Conservation (phyloP, 1,140 invertebrate genomes). For the Oryzaephilus surinamensis region DNA sequence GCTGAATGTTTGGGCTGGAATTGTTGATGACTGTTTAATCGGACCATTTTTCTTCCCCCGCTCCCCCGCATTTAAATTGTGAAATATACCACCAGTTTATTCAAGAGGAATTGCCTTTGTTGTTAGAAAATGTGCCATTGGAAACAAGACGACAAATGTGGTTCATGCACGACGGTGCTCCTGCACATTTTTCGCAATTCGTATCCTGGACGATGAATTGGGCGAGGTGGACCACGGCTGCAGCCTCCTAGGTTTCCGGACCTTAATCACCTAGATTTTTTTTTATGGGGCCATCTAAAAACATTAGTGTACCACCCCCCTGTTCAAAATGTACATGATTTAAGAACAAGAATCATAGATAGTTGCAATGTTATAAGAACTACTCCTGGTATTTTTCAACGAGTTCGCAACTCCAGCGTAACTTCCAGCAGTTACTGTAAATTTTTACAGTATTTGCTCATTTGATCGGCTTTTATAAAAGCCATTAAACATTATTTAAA, state of each 20-base stretch:
- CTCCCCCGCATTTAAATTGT: not conserved
- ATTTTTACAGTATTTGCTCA: no score
- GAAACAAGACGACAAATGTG: not conserved
- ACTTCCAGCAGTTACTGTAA: no score
- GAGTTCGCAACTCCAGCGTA: not conserved
- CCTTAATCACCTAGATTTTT: slow-evolving; percentile 25
- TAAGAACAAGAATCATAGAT: not conserved
- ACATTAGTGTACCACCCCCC: slow-evolving; percentile 18
- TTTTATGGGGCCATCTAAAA: slow-evolving; percentile 30
- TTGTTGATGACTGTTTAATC: not conserved
- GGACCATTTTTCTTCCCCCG: not conserved
- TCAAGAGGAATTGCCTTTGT: not conserved
- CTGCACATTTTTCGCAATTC: slow-evolving; percentile 17
- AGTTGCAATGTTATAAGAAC: not conserved
- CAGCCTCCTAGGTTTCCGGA: slow-evolving; percentile 22
- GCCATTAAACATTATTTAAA: no score
- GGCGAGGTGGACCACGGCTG: slow-evolving; percentile 13
- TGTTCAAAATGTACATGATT: slow-evolving; percentile 7
- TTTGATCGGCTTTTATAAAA: no score
- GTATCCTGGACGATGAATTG: slow-evolving; percentile 15
- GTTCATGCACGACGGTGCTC: no score
- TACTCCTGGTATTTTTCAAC: no score
- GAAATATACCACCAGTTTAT: not conserved
- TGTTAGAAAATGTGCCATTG: not conserved
- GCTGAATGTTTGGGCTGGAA: not conserved